Evolutionary conservation across 2,888 invertebrate species (phyloP).

Genomic region (Andricus curvator): DNA sequence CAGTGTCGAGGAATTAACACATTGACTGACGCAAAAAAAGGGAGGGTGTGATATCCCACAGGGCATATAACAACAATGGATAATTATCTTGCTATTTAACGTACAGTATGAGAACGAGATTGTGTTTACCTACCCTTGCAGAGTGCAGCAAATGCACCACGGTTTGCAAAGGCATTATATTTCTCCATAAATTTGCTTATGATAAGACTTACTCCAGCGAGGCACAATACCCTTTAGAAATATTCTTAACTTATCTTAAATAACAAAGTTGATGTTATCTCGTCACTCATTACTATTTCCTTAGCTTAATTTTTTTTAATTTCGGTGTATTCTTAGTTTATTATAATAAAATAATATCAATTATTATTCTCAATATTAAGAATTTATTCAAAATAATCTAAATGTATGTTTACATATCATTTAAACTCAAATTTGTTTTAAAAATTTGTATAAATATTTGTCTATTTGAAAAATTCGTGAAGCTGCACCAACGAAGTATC

Average conservation of each 20-base stretch:
- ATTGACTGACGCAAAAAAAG: slow-evolving; percentile 11
- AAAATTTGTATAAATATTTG: too few species aligned
- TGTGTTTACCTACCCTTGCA: not conserved
- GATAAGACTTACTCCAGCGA: not conserved
- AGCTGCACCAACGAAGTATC: not conserved
- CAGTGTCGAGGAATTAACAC: slow-evolving; percentile 24
- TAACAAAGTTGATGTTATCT: slow-evolving; percentile 3
- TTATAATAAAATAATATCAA: not conserved
- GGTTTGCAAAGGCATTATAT: not conserved
- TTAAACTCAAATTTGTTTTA: too few species aligned
- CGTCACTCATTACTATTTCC: slow-evolving; percentile 1
- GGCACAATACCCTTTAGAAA: slow-evolving; percentile 24
- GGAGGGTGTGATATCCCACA: not conserved
- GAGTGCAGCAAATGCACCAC: slow-evolving; percentile 4
- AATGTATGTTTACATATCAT: too few species aligned
- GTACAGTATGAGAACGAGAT: slow-evolving; percentile 7
- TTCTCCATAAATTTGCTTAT: slow-evolving; percentile 28
- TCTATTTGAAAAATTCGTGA: too few species aligned
- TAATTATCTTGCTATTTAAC: slow-evolving; percentile 34
- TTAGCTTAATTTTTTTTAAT: not conserved
- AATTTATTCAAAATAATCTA: too few species aligned
- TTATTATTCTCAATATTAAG: not conserved
- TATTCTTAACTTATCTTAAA: slow-evolving; percentile 19
- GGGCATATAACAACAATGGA: slow-evolving; percentile 4
- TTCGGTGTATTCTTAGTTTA: not conserved